A percentile compares a stretch with the other conserved stretches of the same genome.
Conservation (phyloP, 1,140 invertebrate genomes). For the Oryzaephilus surinamensis region DNA sequence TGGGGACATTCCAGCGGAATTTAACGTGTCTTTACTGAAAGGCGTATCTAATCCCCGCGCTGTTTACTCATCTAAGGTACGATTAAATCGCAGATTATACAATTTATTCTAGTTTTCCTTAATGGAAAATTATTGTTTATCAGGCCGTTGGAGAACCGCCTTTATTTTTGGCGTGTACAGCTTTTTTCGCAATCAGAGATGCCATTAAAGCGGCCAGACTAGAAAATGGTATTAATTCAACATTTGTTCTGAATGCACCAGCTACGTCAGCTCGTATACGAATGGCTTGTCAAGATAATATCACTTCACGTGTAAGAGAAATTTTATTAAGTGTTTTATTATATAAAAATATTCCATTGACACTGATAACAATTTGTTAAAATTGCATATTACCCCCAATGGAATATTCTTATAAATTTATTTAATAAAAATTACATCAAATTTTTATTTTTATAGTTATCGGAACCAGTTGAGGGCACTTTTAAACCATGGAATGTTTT, state of each 20-base stretch:
- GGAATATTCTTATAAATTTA: background rate
- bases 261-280: slow-evolving; percentile 82
- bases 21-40: slow-evolving; percentile 86
- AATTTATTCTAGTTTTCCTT: background rate
- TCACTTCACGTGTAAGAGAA: slow-evolving; percentile 60
- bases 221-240: slow-evolving; percentile 48
- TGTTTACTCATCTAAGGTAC: slow-evolving; percentile 89
- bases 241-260: slow-evolving; percentile 72
- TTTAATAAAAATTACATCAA: slow-evolving; percentile 2
- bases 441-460: slow-evolving; percentile 8
- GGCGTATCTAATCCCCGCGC: slow-evolving; percentile 78
- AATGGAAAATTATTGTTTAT: background rate
- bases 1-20: slow-evolving; percentile 79
- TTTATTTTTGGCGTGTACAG: slow-evolving; percentile 74
- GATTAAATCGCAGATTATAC: no score
- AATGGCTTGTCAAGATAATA: slow-evolving; percentile 77
- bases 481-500: slow-evolving; percentile 50
- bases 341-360: background rate
- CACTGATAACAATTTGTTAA: background rate
- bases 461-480: slow-evolving; percentile 37
- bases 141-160: slow-evolving; percentile 93
- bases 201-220: slow-evolving; percentile 69
- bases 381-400: background rate
- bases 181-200: slow-evolving; percentile 85
- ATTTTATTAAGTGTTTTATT: background rate